Conservation (phyloP, 2,888 invertebrate species). For the Halocaridina rubra region DNA sequence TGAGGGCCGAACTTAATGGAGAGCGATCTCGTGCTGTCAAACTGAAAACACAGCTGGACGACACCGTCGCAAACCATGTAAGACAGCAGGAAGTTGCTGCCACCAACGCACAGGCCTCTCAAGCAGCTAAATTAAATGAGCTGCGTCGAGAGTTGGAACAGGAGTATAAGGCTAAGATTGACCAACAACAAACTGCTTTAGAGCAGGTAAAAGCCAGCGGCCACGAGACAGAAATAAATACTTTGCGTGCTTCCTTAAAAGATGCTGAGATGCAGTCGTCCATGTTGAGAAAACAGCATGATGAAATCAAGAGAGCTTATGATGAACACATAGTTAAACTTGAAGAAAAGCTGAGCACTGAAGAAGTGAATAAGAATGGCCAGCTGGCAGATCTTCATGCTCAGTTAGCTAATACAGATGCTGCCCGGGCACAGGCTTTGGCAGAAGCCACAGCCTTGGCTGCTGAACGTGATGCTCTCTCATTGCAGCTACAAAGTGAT, state of each 20-base stretch:
- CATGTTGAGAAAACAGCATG: conserved; percentile 24
- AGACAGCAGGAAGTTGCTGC: conserved; percentile 38
- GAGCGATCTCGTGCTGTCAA: conserved; percentile 75
- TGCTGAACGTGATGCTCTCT: conserved; percentile 20
- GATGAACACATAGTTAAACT: conserved; percentile 39
- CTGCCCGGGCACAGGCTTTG: conserved; percentile 42
- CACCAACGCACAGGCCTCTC: conserved; percentile 20
- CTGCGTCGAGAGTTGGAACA: conserved; percentile 33
- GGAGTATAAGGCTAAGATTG: conserved; percentile 46
- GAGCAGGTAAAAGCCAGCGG: conserved; percentile 29
- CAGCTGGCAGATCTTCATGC: conserved; percentile 38
- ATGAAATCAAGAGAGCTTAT: conserved; percentile 30
- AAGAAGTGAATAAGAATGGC: conserved; percentile 18
- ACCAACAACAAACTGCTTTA: conserved; percentile 29
- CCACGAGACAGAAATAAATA: conserved; percentile 18
- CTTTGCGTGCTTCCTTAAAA: conserved; percentile 13
- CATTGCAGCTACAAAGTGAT: conserved; percentile 21
- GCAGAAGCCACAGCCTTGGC: conserved; percentile 34
- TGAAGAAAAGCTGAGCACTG: conserved; percentile 34
- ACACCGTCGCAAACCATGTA: conserved; percentile 26
- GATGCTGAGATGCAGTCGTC: conserved; percentile 38
- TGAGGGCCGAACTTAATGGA: conserved; percentile 73
- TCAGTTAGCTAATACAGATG: conserved; percentile 33
- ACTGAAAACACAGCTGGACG: conserved; percentile 73
- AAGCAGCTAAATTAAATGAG: conserved; percentile 22